Conservation (phyloP, 2,113 vertebrate genomes). For the Bos javanicus region DNA sequence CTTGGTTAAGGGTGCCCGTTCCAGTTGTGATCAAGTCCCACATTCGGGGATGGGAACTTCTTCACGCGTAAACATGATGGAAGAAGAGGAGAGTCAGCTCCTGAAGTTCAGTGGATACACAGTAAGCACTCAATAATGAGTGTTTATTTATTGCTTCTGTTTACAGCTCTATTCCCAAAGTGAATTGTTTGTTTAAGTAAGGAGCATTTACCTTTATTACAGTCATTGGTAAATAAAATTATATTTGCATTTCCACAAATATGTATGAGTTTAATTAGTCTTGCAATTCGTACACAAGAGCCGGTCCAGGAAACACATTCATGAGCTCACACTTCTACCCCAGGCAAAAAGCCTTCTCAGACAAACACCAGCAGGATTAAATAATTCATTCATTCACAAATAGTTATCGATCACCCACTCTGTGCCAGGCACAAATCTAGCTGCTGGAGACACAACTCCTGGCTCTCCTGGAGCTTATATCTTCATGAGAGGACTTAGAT, state of each 20-base stretch:
- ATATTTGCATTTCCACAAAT: slow-evolving; percentile 79
- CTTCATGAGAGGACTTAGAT: neutral
- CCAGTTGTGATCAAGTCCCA: neutral
- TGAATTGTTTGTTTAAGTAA: slow-evolving; percentile 79
- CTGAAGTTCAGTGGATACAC: slow-evolving; percentile 56
- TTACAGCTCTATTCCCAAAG: slow-evolving; percentile 76
- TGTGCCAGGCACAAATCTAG: neutral
- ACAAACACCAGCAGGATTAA: slow-evolving; percentile 36
- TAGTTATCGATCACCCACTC: slow-evolving; percentile 43
- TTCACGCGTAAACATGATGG: neutral
- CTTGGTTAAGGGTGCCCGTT: neutral
- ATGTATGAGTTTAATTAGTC: slow-evolving; percentile 79
- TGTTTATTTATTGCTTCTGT: slow-evolving; percentile 77
- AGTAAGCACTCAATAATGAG: slow-evolving; percentile 72
- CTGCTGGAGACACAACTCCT: neutral
- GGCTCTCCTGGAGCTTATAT: neutral
- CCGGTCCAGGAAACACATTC: slow-evolving; percentile 73
- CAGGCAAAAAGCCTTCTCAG: slow-evolving; percentile 53
- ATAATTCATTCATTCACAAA: slow-evolving; percentile 52
- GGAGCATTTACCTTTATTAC: slow-evolving; percentile 79
- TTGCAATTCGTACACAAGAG: slow-evolving; percentile 74
- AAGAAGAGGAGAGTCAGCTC: slow-evolving; percentile 4
- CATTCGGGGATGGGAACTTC: neutral
- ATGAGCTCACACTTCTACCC: slow-evolving; percentile 67
- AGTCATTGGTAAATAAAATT: slow-evolving; percentile 79